phyloP scores from a whole-genome alignment of 2,888 invertebrate genomes.

The Hemithea aestivaria region DNA sequence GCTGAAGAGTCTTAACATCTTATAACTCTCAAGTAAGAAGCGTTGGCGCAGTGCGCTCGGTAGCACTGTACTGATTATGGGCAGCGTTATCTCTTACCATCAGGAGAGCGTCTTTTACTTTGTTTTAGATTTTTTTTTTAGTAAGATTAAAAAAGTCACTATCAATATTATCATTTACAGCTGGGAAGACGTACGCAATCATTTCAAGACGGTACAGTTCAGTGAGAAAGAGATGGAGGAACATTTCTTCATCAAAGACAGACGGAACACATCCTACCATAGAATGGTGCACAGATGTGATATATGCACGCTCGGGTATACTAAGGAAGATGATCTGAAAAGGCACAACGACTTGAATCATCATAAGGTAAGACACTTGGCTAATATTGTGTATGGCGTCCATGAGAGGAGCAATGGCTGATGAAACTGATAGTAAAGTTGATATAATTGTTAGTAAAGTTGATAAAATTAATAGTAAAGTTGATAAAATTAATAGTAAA shows the following conservation, averaged over 20 bases:
- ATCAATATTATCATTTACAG: constrained; percentile 7
- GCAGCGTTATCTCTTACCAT: too few species aligned
- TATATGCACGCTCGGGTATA: constrained; percentile 24
- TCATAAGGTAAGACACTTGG: constrained; percentile 38
- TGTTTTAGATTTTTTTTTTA: too few species aligned
- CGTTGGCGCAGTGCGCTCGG: too few species aligned
- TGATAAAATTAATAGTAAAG: neutral
- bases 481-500: neutral
- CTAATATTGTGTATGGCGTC: too few species aligned
- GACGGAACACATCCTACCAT: constrained; percentile 21
- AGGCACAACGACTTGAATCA: constrained; percentile 40
- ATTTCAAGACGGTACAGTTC: constrained; percentile 25
- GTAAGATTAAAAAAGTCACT: too few species aligned
- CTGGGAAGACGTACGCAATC: constrained; percentile 6
- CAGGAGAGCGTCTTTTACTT: too few species aligned
- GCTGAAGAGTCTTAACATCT: too few species aligned
- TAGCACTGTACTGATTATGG: too few species aligned
- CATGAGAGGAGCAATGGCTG: too few species aligned
- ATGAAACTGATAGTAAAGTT: neutral
- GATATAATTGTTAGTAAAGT: constrained; percentile 1
- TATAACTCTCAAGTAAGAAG: too few species aligned
- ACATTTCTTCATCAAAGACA: constrained; percentile 21
- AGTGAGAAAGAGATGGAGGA: constrained; percentile 32
- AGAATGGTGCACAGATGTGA: constrained; percentile 15
- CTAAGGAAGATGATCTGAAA: constrained; percentile 27